Percentiles rank a stretch among this genome's conserved stretches.
These are phyloP conservation scores for Cynodonichthys magdalenae DNA, from an alignment of 2,797 vertebrate species.

Conservation along the genomic window DNA sequence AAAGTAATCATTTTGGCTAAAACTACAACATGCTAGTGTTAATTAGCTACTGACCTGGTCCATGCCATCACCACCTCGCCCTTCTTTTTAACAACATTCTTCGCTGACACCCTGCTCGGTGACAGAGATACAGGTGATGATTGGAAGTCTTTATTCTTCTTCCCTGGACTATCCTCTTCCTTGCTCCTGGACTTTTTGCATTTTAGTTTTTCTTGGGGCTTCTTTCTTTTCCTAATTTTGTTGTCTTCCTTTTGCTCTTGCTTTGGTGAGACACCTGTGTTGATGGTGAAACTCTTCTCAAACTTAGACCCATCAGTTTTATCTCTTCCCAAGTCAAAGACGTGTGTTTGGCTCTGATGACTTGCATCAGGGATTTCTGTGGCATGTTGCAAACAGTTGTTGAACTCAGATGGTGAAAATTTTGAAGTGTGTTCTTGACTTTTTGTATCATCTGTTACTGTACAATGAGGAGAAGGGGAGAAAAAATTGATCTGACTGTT, in stretches of 20 bases:
- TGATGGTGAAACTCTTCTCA: slow-evolving; percentile 21
- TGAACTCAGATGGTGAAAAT: neutral
- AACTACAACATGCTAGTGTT: neutral
- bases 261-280: slow-evolving; percentile 29
- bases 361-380: slow-evolving; percentile 5
- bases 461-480: slow-evolving; percentile 70
- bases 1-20: too few species aligned
- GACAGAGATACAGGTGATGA: slow-evolving; percentile 58
- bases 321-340: slow-evolving; percentile 11
- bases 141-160: slow-evolving; percentile 37
- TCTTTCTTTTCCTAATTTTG: slow-evolving; percentile 83
- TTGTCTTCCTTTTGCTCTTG: slow-evolving; percentile 40
- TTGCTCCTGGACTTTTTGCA: slow-evolving; percentile 62
- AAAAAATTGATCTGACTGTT: neutral
- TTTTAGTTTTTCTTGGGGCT: slow-evolving; percentile 60
- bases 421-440: neutral
- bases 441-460: neutral
- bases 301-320: slow-evolving; percentile 21
- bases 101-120: slow-evolving; percentile 88
- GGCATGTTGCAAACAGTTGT: neutral
- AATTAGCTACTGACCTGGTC: slow-evolving; percentile 87
- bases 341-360: neutral
- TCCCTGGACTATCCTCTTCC: slow-evolving; percentile 45
- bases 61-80: slow-evolving; percentile 93
- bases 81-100: slow-evolving; percentile 93